phyloP scores from a whole-genome alignment of 2,113 vertebrate genomes.

The Coracopsis vasa region DNA sequence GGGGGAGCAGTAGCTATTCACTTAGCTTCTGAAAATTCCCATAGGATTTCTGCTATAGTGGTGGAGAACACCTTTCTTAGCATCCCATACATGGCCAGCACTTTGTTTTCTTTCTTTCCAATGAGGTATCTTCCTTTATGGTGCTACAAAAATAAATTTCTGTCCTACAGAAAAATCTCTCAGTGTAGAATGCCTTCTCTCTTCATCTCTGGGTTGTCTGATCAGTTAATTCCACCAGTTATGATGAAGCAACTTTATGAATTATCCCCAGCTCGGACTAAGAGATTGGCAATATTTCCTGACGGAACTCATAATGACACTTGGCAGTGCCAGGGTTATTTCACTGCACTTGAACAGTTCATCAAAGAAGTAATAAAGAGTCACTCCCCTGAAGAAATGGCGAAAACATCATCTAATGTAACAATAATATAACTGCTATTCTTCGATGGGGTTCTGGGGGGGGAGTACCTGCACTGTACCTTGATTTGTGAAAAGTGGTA shows the following conservation, averaged over 20 bases:
- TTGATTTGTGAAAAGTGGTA: slow-evolving; percentile 67
- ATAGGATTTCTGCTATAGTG: slow-evolving; percentile 92
- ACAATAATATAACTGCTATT: slow-evolving; percentile 87
- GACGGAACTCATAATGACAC: slow-evolving; percentile 99
- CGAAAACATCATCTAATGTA: slow-evolving; percentile 87
- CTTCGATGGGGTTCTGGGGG: background rate
- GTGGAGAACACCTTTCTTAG: slow-evolving; percentile 99
- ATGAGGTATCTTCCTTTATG: slow-evolving; percentile 94
- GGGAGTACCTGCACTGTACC: slow-evolving; percentile 49
- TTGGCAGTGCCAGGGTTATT: slow-evolving; percentile 99
- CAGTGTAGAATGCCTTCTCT: slow-evolving; percentile 97
- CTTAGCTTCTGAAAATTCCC: slow-evolving; percentile 92
- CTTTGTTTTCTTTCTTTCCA: slow-evolving; percentile 95
- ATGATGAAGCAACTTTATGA: slow-evolving; percentile 99
- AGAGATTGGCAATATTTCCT: slow-evolving; percentile 94
- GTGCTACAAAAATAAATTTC: slow-evolving; percentile 99
- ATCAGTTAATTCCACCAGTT: slow-evolving; percentile 96
- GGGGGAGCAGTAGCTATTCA: slow-evolving; percentile 95
- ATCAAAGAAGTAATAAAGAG: slow-evolving; percentile 93
- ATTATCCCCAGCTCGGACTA: slow-evolving; percentile 96
- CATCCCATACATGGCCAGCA: slow-evolving; percentile 98
- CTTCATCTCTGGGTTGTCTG: slow-evolving; percentile 96
- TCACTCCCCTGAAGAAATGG: slow-evolving; percentile 88
- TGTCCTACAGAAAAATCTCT: slow-evolving; percentile 91
- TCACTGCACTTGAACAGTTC: slow-evolving; percentile 95